Base-by-base conservation (phyloP, 1,140 invertebrate genomes). In the Drosophila repletoides region DNA sequence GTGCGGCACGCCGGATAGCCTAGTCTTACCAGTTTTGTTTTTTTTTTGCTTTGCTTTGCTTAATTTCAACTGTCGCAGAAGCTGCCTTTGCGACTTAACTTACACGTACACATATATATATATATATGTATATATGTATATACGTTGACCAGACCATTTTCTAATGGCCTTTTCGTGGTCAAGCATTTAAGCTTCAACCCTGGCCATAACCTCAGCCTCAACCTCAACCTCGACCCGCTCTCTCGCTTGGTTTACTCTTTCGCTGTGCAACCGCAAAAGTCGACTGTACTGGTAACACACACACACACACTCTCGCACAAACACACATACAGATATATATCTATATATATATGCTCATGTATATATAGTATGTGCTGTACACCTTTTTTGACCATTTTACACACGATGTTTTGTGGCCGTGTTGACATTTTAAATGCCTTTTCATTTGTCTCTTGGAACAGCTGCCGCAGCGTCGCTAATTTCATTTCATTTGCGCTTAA, bases 351-450 rank as follows among this genome's bases (percentile, higher is more conserved):
- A 51, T 15, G 51, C 21, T n/a, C 10, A 5, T 31, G 31, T 29
- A 36, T 21, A 45, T 5, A 53, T 10, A 58, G n/a, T n/a, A n/a
- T n/a, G n/a, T 46, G 21, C 4, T 55, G 66, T 48, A 84, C 71
- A 83, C 79, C 79, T 86, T 80, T 84, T 72, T 63, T 72, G 75
- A 80, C 80, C 80, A 84, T 79, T 84, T 84, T 64, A 75, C 80
- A 86, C 80, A 84, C 80, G 80, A 84, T 86, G 81, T 86, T 59
- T 59, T 86, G 80, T 56, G 80, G 80, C 87, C 68, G 64, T 86
- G 80, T 86, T 86, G 80, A 86, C 80, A 86, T 86, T 87, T 86
- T 80, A 86, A 86, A 86, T 86, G 80, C 60, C 72, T 75, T 86
- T 87, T 87, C 72, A 87, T 86, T 84, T 80, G 66, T 75, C 60